These are phyloP conservation scores for Odobenus rosmarus DNA, from an alignment of 2,113 vertebrate genomes.

Conservation along the genomic window DNA sequence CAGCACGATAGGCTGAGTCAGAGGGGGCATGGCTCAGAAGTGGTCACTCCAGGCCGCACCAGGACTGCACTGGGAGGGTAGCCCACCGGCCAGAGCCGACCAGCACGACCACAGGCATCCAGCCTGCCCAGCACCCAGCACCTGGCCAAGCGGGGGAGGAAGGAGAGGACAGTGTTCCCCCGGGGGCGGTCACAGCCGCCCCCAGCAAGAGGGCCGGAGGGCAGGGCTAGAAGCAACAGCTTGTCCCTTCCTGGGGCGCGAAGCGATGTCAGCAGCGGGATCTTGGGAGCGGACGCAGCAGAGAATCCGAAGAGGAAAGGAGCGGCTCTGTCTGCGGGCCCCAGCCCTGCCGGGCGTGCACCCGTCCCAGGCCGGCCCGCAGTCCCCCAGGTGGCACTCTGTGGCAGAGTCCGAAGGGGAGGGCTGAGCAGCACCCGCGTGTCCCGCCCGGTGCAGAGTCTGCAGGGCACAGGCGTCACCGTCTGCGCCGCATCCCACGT, in stretches of 20 bases:
- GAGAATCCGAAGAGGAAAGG: neutral
- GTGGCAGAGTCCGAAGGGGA: rapidly evolving
- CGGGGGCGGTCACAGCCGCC: rapidly evolving
- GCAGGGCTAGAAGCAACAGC: neutral
- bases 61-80: neutral
- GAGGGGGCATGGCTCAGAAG: conserved; percentile 50
- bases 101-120: conserved; percentile 36
- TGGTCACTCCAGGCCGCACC: neutral
- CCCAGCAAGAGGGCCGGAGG: too few relatives aligned
- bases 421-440: neutral
- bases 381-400: neutral
- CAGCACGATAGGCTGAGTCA: conserved; percentile 70
- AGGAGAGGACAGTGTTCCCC: rapidly evolving
- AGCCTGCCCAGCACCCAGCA: conserved; percentile 63
- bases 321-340: rapidly evolving
- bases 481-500: neutral
- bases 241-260: neutral
- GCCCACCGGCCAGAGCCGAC: conserved; percentile 36
- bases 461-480: rapidly evolving
- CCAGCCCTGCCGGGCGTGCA: neutral
- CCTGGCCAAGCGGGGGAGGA: neutral
- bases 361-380: conserved; percentile 49
- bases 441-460: neutral
- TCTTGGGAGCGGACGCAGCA: neutral
- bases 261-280: neutral